These are phyloP conservation scores for Sisor rabdophorus DNA, from an alignment of 2,113 vertebrate species.

Conservation along the genomic window DNA sequence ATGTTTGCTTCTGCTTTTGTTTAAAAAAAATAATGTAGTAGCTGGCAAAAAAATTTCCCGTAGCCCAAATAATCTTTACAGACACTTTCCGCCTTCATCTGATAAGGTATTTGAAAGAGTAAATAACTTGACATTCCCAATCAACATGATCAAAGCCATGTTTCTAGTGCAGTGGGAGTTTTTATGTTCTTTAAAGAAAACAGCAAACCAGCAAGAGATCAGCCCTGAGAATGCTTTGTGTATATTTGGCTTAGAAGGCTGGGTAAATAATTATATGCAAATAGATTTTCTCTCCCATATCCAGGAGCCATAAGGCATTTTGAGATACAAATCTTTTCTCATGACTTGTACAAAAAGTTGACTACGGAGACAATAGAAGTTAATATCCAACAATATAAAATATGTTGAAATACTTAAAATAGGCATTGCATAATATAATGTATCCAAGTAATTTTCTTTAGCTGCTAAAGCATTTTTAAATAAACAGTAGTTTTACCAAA, in stretches of 20 bases:
- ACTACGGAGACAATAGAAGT: constrained; percentile 12
- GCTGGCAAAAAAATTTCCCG: constrained; percentile 26
- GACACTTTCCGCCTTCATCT: constrained; percentile 33
- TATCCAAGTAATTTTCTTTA: too few relatives aligned
- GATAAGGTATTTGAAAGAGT: constrained; percentile 63
- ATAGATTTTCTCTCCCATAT: constrained; percentile 42
- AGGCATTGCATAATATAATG: background rate
- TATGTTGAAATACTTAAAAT: background rate
- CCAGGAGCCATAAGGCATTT: constrained; percentile 44
- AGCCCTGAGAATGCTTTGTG: constrained; percentile 30
- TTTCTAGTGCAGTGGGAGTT: constrained; percentile 38
- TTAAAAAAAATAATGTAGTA: constrained; percentile 37
- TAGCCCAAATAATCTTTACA: constrained; percentile 37
- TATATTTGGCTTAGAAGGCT: constrained; percentile 39
- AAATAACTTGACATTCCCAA: constrained; percentile 67
- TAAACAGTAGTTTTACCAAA: too few relatives aligned
- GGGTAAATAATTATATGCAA: constrained; percentile 54
- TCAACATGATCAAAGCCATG: constrained; percentile 62
- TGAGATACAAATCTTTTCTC: constrained; percentile 35
- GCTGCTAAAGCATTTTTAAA: too few relatives aligned
- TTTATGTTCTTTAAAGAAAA: constrained; percentile 33
- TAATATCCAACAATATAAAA: background rate
- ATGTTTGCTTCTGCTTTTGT: constrained; percentile 52
- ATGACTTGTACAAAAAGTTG: constrained; percentile 3
- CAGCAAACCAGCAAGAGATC: constrained; percentile 31